Conservation (phyloP, 1,140 invertebrate species). For the Polypedilum pembai region DNA sequence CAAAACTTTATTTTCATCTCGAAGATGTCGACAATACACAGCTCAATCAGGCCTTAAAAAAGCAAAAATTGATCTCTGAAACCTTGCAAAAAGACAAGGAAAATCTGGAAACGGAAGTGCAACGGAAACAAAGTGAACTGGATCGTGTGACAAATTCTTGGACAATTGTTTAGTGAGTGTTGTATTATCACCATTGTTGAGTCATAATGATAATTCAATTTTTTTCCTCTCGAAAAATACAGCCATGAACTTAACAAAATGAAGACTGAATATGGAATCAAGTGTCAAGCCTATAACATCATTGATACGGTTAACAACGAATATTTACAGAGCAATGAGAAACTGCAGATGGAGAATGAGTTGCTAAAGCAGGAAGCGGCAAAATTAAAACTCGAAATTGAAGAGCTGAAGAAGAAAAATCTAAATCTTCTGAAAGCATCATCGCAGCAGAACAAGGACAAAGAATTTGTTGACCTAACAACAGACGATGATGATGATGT, state of each 20-base stretch:
- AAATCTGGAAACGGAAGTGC: neutral
- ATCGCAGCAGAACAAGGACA: neutral
- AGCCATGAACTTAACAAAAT: neutral
- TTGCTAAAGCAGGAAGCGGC: neutral
- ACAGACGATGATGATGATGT: neutral
- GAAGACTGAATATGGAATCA: neutral
- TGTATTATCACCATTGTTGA: too few species aligned
- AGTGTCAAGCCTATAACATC: neutral
- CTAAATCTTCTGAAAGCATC: neutral
- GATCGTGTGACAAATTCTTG: neutral
- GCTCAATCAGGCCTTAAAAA: neutral
- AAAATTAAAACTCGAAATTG: neutral
- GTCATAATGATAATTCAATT: neutral
- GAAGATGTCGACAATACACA: neutral
- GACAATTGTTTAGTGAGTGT: neutral
- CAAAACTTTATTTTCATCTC: neutral
- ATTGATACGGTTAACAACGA: neutral
- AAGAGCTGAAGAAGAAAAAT: neutral
- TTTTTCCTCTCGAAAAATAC: neutral
- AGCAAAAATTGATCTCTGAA: neutral
- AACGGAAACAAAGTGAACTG: neutral
- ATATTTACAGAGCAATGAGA: neutral
- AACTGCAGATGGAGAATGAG: neutral
- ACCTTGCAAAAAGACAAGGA: neutral
- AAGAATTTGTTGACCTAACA: constrained; percentile 6